Percentiles rank a stretch among this genome's conserved stretches.
phyloP scores from a whole-genome alignment of 2,888 invertebrate species.

The Leptopilina syphax region DNA sequence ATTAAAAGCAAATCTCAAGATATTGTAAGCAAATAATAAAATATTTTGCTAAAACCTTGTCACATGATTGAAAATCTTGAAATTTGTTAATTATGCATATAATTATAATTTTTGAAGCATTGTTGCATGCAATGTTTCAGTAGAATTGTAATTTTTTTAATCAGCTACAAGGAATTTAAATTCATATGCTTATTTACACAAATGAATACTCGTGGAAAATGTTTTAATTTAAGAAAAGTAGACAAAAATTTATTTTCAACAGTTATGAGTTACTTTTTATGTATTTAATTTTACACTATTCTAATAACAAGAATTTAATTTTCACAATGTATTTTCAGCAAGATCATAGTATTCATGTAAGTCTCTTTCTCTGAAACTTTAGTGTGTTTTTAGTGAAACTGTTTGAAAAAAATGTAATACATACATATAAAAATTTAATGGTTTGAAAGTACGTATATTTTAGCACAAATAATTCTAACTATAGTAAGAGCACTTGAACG shows the following conservation, averaged over 20 bases:
- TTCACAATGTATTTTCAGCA: conserved; percentile 72
- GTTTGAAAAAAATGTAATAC: background rate
- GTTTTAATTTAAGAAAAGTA: no score
- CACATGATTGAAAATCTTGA: no score
- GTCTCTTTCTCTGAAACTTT: conserved; percentile 64
- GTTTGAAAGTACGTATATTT: conserved; percentile 10
- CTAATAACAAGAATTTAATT: background rate
- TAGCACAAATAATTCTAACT: conserved; percentile 21
- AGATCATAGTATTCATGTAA: conserved; percentile 77
- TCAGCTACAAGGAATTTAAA: no score
- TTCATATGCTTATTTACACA: no score
- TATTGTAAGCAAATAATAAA: background rate
- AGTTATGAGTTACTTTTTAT: background rate
- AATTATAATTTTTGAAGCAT: no score
- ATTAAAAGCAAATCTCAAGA: background rate
- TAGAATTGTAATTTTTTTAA: no score
- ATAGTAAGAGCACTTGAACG: background rate
- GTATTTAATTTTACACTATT: background rate
- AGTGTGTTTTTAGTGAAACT: conserved; percentile 43
- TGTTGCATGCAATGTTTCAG: no score
- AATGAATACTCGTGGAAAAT: no score
- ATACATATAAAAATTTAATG: background rate
- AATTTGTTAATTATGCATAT: no score
- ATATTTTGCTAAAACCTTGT: no score
- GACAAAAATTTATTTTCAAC: no score